Percentiles rank a stretch among this genome's conserved stretches.
Evolutionary conservation across 2,797 vertebrate species (phyloP).

Genomic region (Chelon auratus): DNA sequence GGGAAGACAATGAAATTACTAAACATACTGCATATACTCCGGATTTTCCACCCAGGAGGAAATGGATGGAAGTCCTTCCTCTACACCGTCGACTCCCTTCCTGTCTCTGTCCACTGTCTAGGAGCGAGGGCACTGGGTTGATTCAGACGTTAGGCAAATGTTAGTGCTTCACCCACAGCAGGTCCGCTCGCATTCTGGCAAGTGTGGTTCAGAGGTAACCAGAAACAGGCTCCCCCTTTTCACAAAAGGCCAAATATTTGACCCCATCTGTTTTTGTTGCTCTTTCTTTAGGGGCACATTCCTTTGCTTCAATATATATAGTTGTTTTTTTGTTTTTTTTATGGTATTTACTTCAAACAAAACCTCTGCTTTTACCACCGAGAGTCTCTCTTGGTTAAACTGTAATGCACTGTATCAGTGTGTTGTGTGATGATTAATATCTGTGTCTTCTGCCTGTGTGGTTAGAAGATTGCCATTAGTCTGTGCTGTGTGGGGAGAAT

Average conservation of each 20-base stretch:
- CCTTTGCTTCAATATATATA: constrained; percentile 28
- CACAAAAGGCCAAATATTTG: constrained; percentile 72
- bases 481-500: background rate
- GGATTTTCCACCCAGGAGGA: constrained; percentile 58
- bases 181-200: constrained; percentile 25
- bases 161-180: constrained; percentile 41
- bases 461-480: constrained; percentile 1
- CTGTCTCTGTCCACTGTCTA: constrained; percentile 76
- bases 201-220: constrained; percentile 29
- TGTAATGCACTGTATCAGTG: background rate
- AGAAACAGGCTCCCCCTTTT: constrained; percentile 42
- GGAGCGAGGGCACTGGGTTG: constrained; percentile 47
- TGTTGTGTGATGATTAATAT: background rate
- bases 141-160: constrained; percentile 34
- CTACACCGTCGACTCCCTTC: constrained; percentile 69
- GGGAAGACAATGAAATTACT: constrained; percentile 38
- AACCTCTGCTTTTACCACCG: constrained; percentile 25
- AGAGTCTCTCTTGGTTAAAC: background rate
- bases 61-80: constrained; percentile 70
- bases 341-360: constrained; percentile 44
- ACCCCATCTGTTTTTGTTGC: constrained; percentile 60
- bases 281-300: constrained; percentile 54
- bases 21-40: constrained; percentile 41
- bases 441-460: background rate
- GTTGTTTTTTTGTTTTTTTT: constrained; percentile 6